A percentile compares a stretch with the other conserved stretches of the same genome.
These are phyloP conservation scores for Tragelaphus buxtoni DNA, from an alignment of 2,113 vertebrate genomes.

Conservation along the genomic window DNA sequence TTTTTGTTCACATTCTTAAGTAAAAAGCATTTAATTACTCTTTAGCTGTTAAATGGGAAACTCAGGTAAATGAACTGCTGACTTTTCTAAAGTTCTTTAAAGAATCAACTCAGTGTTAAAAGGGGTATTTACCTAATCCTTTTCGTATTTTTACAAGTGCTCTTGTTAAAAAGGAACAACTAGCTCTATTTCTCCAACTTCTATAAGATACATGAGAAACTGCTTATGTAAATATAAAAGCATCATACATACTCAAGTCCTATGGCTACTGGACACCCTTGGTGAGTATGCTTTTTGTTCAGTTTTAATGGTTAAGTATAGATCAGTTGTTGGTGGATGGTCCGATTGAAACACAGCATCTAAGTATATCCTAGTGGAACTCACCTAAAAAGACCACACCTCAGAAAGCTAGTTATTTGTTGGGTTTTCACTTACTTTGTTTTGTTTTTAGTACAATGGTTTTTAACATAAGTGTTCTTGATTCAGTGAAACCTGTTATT, in stretches of 20 bases:
- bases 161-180: conserved; percentile 59
- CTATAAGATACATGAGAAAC: conserved; percentile 56
- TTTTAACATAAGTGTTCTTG: background rate
- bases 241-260: conserved; percentile 64
- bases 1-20: conserved; percentile 42
- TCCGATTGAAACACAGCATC: conserved; percentile 33
- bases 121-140: conserved; percentile 59
- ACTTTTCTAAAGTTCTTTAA: conserved; percentile 75
- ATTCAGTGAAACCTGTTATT: background rate
- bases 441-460: background rate
- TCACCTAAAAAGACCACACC: background rate
- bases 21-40: conserved; percentile 39
- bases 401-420: background rate
- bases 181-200: conserved; percentile 60
- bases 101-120: conserved; percentile 47
- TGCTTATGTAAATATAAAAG: conserved; percentile 57
- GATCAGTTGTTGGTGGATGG: conserved; percentile 35
- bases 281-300: conserved; percentile 24
- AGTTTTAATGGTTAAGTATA: background rate
- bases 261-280: conserved; percentile 31
- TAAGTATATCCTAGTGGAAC: conserved; percentile 28
- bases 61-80: conserved; percentile 81
- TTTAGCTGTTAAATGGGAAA: conserved; percentile 66
- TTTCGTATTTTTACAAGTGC: conserved; percentile 68
- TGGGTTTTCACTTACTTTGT: conserved; percentile 4